Base-by-base conservation (phyloP, 2,113 vertebrate genomes). In the Poeciliopsis occidentalis region DNA sequence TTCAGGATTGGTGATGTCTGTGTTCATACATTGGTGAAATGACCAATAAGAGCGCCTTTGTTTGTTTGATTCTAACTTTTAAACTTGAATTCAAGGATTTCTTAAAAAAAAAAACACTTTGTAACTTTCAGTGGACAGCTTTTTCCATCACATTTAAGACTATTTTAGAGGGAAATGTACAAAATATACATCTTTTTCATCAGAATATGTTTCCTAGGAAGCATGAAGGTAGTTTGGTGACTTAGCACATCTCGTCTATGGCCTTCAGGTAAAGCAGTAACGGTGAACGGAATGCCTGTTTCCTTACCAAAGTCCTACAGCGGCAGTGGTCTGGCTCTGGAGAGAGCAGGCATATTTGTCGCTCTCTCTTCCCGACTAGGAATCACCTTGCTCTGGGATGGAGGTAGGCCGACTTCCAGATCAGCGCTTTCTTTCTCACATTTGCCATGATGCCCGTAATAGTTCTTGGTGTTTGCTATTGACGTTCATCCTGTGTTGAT, bases 301-400 rank as follows among this genome's bases (percentile, higher is more conserved):
- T 90, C 81, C 24, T 91, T 93, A 12, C 97, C 96, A 11, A 97
- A 95, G 80, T 82, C 89, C 7, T 98, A 97, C 82, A 94, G 93
- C 0, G 97, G 97, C 39, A 96, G 93, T 0, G 95, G 96, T 24
- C 90, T 99, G 82, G 87, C 82, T 8, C 84, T 98, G 82, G 94
- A 91, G 69, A 86, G 30, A 0, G 86, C 94, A 0, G 97, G 97
- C 15, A 76, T 98, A 29, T 97, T 96, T 71, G 93, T 97, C 24
- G 90, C 95, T 7, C 92, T 99, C 17, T 89, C 95, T 0, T 94
- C 96, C 1, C 91, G 70, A 12, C 82, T 96, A 32, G 96, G 96
- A 0, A 89, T 98, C 79, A 92, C 93, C 0, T 89, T 98, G 80
- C 94, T 97, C 6, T 98, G 97, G 97, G 97, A 97, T 0, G 96